A percentile compares a stretch with the other conserved stretches of the same genome.
phyloP scores from a whole-genome alignment of 2,888 invertebrate genomes.

The Alloplasta piceator region DNA sequence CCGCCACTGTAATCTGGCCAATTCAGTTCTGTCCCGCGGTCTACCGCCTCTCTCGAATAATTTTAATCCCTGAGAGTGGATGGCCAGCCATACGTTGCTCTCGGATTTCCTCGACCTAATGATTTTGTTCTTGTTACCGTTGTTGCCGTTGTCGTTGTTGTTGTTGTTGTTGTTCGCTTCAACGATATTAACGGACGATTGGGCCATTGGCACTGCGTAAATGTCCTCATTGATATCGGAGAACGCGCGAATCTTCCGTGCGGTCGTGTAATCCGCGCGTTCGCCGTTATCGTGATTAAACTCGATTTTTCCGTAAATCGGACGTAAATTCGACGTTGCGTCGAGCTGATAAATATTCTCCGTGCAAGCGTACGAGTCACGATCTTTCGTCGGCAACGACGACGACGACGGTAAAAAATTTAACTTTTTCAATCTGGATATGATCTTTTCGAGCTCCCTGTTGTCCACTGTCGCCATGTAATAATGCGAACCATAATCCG shows the following conservation, averaged over 20 bases:
- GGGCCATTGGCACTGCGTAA: constrained; percentile 60
- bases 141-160: constrained; percentile 68
- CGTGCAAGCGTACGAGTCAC: constrained; percentile 61
- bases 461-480: constrained; percentile 86
- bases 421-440: constrained; percentile 73
- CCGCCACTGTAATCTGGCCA: constrained; percentile 87
- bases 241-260: constrained; percentile 60
- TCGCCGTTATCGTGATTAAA: constrained; percentile 71
- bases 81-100: constrained; percentile 82
- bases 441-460: constrained; percentile 79
- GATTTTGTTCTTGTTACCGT: constrained; percentile 68
- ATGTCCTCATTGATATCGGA: constrained; percentile 65
- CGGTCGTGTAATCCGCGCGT: constrained; percentile 69
- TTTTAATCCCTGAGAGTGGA: constrained; percentile 82
- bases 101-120: constrained; percentile 76
- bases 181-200: constrained; percentile 43
- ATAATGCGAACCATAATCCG: constrained; percentile 91
- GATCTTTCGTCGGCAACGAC: constrained; percentile 33
- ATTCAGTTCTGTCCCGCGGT: constrained; percentile 76
- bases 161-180: constrained; percentile 65
- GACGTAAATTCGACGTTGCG: constrained; percentile 67
- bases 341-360: constrained; percentile 75
- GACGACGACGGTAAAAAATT: constrained; percentile 47
- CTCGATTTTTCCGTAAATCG: constrained; percentile 71
- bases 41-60: constrained; percentile 81